Conservation (phyloP, 2,797 vertebrate genomes). For the Sebastes vulpes region DNA sequence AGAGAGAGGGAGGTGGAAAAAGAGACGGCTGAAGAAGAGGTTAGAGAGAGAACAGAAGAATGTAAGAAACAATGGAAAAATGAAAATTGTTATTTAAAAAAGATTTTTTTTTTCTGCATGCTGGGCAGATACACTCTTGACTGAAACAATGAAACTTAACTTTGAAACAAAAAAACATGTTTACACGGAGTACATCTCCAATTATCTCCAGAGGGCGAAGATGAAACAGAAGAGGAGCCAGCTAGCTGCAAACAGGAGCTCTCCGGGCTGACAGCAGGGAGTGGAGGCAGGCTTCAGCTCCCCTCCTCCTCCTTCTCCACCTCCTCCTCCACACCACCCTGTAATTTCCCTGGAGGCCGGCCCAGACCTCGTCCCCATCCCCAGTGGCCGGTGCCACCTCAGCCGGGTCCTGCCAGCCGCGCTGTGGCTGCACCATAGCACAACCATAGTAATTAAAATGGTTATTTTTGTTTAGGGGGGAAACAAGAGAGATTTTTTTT, state of each 20-base stretch:
- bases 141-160: slow-evolving; percentile 48
- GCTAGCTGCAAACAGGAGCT: slow-evolving; percentile 56
- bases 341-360: slow-evolving; percentile 81
- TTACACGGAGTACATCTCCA: slow-evolving; percentile 55
- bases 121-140: slow-evolving; percentile 17
- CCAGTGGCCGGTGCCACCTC: slow-evolving; percentile 82
- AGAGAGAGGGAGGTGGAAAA: slow-evolving; percentile 29
- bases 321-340: slow-evolving; percentile 65
- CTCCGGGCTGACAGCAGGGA: slow-evolving; percentile 54
- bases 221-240: slow-evolving; percentile 61
- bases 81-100: slow-evolving; percentile 1
- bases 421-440: slow-evolving; percentile 69
- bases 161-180: slow-evolving; percentile 58
- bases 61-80: slow-evolving; percentile 27
- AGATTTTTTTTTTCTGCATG: slow-evolving; percentile 10
- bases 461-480: slow-evolving; percentile 82
- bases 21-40: slow-evolving; percentile 61
- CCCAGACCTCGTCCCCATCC: slow-evolving; percentile 75
- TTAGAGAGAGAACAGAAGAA: slow-evolving; percentile 56
- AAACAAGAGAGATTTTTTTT: slow-evolving; percentile 64
- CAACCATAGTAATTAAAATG: slow-evolving; percentile 84
- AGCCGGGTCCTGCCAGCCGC: slow-evolving; percentile 77
- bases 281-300: slow-evolving; percentile 47
- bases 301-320: not conserved
- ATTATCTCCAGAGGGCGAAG: slow-evolving; percentile 58